These are phyloP conservation scores for Enteromius radiatus DNA, from an alignment of 2,797 vertebrate genomes.

Conservation along the genomic window DNA sequence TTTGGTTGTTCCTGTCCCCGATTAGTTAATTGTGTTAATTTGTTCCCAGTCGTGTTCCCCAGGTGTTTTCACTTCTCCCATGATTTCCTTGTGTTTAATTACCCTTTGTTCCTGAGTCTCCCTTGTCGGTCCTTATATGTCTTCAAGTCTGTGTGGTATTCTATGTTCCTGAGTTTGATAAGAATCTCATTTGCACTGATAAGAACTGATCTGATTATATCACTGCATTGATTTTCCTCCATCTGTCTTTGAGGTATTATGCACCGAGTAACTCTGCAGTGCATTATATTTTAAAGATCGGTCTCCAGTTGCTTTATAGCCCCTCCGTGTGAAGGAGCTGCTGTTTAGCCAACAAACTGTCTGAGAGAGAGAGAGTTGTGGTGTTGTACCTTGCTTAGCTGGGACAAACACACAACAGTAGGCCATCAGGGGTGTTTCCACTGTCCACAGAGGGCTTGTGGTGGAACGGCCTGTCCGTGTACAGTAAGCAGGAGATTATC, in stretches of 20 bases:
- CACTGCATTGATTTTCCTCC: not conserved
- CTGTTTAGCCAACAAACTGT: slow-evolving; percentile 43
- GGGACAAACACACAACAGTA: slow-evolving; percentile 16
- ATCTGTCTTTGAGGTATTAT: slow-evolving; percentile 15
- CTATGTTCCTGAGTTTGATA: too few relatives aligned
- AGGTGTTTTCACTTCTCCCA: too few relatives aligned
- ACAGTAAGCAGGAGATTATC: slow-evolving; percentile 73
- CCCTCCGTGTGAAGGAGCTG: not conserved
- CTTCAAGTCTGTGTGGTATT: too few relatives aligned
- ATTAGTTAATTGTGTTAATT: too few relatives aligned
- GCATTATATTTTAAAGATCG: not conserved
- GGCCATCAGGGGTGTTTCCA: slow-evolving; percentile 8
- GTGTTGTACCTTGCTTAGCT: slow-evolving; percentile 27
- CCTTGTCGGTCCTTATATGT: too few relatives aligned
- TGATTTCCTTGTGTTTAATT: too few relatives aligned
- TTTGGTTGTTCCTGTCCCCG: too few relatives aligned
- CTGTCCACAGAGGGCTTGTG: slow-evolving; percentile 34
- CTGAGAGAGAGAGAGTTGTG: slow-evolving; percentile 22
- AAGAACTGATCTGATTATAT: slow-evolving; percentile 5
- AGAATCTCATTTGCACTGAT: not conserved
- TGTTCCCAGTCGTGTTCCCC: too few relatives aligned
- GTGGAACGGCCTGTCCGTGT: slow-evolving; percentile 59
- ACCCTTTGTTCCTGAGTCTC: too few relatives aligned
- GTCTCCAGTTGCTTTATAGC: not conserved
- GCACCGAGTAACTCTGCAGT: not conserved